Base-by-base conservation (phyloP, 2,113 vertebrate genomes). In the Rhagologus leucostigma region DNA sequence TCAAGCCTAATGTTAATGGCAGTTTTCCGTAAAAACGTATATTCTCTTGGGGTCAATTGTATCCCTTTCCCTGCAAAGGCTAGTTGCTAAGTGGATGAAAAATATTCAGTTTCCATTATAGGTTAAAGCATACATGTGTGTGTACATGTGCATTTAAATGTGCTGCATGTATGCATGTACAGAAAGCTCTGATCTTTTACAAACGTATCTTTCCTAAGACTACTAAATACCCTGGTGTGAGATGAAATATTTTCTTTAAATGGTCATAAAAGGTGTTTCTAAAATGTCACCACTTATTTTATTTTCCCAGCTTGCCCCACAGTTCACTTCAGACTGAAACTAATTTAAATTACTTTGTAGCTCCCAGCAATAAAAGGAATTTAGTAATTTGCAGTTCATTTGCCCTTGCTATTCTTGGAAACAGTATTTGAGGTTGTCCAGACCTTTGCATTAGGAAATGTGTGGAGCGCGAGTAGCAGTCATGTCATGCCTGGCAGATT, bases 301-400 rank as follows among this genome's bases (percentile, higher is more conserved):
- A 97, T 95, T 96, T 97, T 97, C 78, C 75, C 77, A 94, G 87
- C 87, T 97, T 91, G 69, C 56, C 62, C 89, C 63, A 84, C 78
- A 91, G 79, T 96, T 93, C 93, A 73, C 86, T 87, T 87, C 78
- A 95, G 62, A 91, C 94, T 91, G 81, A 92, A 92, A 91, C 89
- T 96, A 93, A 97, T 96, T 96, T 94, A 88, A 95, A 93, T 94
- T 79, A 93, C 84, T 96, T 85, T 91, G 90, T 97, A 95, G 94
- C 84, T 96, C 80, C 84, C 76, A 96, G 82, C 94, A 95, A 93
- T 94, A 91, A 97, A 97, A 93, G 53, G 88, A 95, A 96, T 96
- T 95, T 90, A 95, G 93, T 89, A 93, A 97, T 96, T 96, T 97
- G 93, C 90, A 96, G 89, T 70, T 84, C 81, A 59, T 97, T 95